Conservation (phyloP, 1,140 invertebrate genomes). For the Drosophila paulistorum region DNA sequence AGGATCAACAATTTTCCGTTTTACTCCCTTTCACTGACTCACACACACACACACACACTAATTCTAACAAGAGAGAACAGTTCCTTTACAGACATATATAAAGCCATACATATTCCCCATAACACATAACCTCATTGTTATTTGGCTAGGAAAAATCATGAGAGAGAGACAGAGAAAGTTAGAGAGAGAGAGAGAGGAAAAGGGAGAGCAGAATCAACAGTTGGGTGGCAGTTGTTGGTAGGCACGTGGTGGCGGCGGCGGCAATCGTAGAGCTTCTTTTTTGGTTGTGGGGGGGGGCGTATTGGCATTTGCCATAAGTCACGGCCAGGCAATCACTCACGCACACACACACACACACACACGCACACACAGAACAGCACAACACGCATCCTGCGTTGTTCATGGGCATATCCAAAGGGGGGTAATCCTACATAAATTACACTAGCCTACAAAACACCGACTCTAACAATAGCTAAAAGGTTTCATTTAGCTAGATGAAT, state of each 20-base stretch:
- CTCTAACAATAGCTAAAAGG: no score
- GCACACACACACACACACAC: conserved; percentile 14
- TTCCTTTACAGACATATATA: conserved; percentile 2
- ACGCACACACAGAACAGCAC: background rate
- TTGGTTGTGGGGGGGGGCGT: conserved; percentile 5
- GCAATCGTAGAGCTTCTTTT: conserved; percentile 31
- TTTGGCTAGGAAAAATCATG: background rate
- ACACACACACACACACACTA: background rate
- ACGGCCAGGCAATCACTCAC: conserved; percentile 61
- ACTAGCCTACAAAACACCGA: background rate
- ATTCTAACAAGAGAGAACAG: background rate
- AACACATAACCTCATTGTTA: conserved; percentile 12
- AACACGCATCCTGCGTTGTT: background rate
- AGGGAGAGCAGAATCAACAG: conserved; percentile 62
- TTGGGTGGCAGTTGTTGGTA: conserved; percentile 37
- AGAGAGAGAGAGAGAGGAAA: background rate
- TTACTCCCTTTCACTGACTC: background rate
- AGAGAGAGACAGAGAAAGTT: background rate
- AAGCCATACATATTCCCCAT: background rate
- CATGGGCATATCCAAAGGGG: conserved; percentile 9
- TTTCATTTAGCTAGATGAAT: no score
- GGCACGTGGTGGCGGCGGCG: background rate
- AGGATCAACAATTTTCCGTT: conserved; percentile 18
- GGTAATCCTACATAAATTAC: background rate
- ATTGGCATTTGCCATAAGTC: conserved; percentile 60